Evolutionary conservation across 2,797 vertebrate species (phyloP).

Genomic region (Sebastolobus altivelis): DNA sequence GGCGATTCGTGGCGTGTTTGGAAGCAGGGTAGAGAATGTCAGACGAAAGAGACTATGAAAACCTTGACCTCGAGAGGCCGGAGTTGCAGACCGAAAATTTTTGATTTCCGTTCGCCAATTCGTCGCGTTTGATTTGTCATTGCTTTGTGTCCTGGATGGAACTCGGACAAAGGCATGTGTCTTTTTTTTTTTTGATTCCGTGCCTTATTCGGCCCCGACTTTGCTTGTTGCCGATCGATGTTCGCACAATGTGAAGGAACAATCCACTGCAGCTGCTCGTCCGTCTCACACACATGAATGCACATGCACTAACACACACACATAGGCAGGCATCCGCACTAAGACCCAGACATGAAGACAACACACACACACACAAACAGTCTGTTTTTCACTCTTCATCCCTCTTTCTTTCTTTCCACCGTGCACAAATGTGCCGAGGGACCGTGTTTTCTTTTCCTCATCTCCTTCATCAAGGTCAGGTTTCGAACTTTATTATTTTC

Average conservation of each 20-base stretch:
- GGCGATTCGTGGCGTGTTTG: constrained; percentile 37
- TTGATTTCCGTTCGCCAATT: constrained; percentile 10
- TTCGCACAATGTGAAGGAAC: constrained; percentile 54
- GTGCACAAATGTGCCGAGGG: constrained; percentile 51
- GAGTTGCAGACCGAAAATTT: constrained; percentile 21
- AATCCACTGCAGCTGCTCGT: constrained; percentile 32
- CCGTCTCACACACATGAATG: constrained; percentile 31
- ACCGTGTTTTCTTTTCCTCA: constrained; percentile 37
- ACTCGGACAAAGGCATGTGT: constrained; percentile 37
- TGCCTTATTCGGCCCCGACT: constrained; percentile 34
- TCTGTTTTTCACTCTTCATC: constrained; percentile 35
- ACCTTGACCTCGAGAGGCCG: not conserved
- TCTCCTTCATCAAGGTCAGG: constrained; percentile 72
- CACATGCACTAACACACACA: not conserved
- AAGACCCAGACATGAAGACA: constrained; percentile 24
- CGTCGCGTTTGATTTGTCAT: constrained; percentile 15
- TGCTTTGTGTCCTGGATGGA: constrained; percentile 16
- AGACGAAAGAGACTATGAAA: not conserved
- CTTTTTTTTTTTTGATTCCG: constrained; percentile 7
- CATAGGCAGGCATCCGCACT: not conserved
- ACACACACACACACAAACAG: constrained; percentile 11
- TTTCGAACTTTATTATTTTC: constrained; percentile 65
- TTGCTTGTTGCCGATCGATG: constrained; percentile 68
- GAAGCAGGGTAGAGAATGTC: constrained; percentile 30
- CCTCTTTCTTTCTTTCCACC: constrained; percentile 35